Percentiles rank a stretch among this genome's conserved stretches.
Evolutionary conservation across 2,888 invertebrate genomes (phyloP).

Genomic region (Capitulum mitella): DNA sequence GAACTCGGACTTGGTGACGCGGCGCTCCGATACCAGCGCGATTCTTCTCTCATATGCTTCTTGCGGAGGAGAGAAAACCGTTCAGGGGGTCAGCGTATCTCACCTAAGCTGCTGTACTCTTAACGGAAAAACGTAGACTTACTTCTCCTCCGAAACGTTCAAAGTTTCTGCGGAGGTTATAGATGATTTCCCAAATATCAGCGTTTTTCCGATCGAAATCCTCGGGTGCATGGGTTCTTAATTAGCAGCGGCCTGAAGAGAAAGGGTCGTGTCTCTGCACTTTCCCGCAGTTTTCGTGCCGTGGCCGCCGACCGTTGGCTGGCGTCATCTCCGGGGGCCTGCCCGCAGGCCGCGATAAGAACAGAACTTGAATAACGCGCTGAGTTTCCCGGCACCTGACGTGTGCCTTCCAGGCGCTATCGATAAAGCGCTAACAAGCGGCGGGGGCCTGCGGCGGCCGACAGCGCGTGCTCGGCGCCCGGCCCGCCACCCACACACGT

Average conservation of each 20-base stretch:
- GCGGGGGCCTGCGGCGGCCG: neutral
- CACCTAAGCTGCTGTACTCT: too few relatives aligned
- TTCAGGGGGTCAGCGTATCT: too few relatives aligned
- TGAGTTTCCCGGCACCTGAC: neutral
- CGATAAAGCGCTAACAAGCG: slow-evolving; percentile 2
- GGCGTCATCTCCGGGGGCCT: neutral
- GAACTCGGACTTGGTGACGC: too few relatives aligned
- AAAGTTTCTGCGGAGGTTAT: too few relatives aligned
- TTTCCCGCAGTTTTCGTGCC: too few relatives aligned
- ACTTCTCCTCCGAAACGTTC: too few relatives aligned
- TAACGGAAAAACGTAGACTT: too few relatives aligned
- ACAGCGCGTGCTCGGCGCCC: neutral
- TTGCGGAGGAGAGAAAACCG: too few relatives aligned
- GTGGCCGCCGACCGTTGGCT: neutral
- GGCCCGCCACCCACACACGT: neutral
- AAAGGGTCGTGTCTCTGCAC: too few relatives aligned
- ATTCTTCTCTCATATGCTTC: too few relatives aligned
- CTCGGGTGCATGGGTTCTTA: neutral
- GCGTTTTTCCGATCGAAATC: neutral
- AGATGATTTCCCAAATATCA: too few relatives aligned
- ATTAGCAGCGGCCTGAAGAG: neutral
- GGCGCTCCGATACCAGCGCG: too few relatives aligned
- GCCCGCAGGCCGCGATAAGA: neutral
- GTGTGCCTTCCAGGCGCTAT: neutral
- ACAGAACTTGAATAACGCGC: neutral